These are phyloP conservation scores for Lottia gigantea DNA, from an alignment of 2,888 invertebrate species.

Conservation along the genomic window DNA sequence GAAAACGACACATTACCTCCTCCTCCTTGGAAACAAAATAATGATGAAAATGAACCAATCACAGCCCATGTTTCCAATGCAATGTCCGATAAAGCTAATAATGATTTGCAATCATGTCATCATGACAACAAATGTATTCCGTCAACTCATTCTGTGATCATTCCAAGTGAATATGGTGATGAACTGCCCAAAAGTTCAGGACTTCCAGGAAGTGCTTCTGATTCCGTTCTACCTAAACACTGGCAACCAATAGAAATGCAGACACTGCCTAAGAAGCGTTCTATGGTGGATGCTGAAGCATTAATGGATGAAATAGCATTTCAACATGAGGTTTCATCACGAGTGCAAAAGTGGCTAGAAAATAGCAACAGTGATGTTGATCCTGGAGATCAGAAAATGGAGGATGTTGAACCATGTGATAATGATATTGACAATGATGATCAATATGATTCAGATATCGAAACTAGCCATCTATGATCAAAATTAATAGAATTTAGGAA, in stretches of 20 bases:
- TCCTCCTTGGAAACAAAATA: conserved; percentile 38
- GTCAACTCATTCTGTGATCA: conserved; percentile 53
- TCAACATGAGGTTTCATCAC: conserved; percentile 45
- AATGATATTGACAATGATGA: conserved; percentile 23
- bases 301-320: conserved; percentile 48
- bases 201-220: conserved; percentile 45
- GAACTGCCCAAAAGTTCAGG: conserved; percentile 34
- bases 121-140: conserved; percentile 35
- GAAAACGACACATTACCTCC: conserved; percentile 35
- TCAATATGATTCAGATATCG: conserved; percentile 28
- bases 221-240: conserved; percentile 46
- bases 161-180: conserved; percentile 32
- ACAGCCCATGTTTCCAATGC: conserved; percentile 24
- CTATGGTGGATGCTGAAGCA: conserved; percentile 38
- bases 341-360: conserved; percentile 52
- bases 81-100: conserved; percentile 43
- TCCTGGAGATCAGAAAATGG: conserved; percentile 38
- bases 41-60: conserved; percentile 39
- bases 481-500: too few species aligned
- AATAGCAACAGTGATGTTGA: conserved; percentile 35
- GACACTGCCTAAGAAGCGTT: conserved; percentile 23
- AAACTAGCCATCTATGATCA: conserved; percentile 25
- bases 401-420: conserved; percentile 20
- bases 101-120: conserved; percentile 45
- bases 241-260: conserved; percentile 47